Base-by-base conservation (phyloP, 1,140 invertebrate genomes). In the Pachyrhynchus sulphureomaculatus region DNA sequence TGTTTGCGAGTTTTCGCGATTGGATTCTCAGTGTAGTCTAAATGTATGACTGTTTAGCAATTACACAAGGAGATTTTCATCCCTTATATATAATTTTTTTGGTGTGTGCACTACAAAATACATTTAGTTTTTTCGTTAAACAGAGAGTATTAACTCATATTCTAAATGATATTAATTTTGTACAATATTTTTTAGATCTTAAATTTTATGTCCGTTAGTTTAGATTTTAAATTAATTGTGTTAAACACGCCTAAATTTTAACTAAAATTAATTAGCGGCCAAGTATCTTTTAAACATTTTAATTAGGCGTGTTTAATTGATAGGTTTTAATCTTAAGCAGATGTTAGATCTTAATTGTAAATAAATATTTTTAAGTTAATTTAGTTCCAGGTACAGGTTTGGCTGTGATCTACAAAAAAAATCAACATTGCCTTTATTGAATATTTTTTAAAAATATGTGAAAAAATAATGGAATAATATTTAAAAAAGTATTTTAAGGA, bases 341-440 rank as follows among this genome's bases (percentile, higher is more conserved):
- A 29, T 29, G 8, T 29, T 29, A 29, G 12, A 29, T 9, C 12
- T 29, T 29, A 29, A 29, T 13, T 55, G 20, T 36, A 55, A 17
- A 55, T 44, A 59, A 15, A 0, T 59, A 39, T 21, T 53, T 52
- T 61, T 59, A 47, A n/a, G 20, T 49, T 49, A 61, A 15, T 15
- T 61, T 61, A 53, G 37, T 26, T 49, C 52, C 58, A 61, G 58
- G 58, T 61, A 61, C 37, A 53, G 58, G 44, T 61, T 61, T 61
- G 58, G 53, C 49, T 52, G 49, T 52, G 49, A 52, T 52, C 49
- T 36, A 52, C 32, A 44, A 44, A 44, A 42, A 33, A 52, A 52
- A 52, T 45, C 42, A 21, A 45, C 23, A 23, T 45, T 52, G 49
- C 34, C 49, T 52, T 37, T 21, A 34, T 33, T 5, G 5, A 37